A percentile compares a stretch with the other conserved stretches of the same genome.
Conservation (phyloP, 2,888 invertebrate species). For the Lepidochrysops patricia region DNA sequence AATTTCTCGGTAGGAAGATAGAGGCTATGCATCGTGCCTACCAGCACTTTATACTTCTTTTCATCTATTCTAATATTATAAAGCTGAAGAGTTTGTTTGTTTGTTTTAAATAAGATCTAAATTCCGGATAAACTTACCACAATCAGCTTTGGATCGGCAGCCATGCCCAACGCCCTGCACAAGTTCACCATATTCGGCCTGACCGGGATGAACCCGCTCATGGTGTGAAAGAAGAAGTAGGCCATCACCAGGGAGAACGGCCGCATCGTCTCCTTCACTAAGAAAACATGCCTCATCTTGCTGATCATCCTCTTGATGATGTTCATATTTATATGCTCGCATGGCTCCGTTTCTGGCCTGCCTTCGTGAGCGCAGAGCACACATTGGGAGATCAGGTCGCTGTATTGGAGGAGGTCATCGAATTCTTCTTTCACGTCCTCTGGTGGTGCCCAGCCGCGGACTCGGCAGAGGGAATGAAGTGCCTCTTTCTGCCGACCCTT, state of each 20-base stretch:
- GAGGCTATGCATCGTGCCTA: too few relatives aligned
- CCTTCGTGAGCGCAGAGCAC: slow-evolving; percentile 47
- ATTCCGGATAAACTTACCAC: slow-evolving; percentile 71
- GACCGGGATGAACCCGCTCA: slow-evolving; percentile 65
- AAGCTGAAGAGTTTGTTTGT: too few relatives aligned
- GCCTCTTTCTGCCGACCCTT: slow-evolving; percentile 72
- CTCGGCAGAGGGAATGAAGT: slow-evolving; percentile 63
- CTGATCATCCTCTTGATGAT: slow-evolving; percentile 36
- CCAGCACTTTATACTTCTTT: too few relatives aligned
- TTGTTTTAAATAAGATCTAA: too few relatives aligned
- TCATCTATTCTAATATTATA: too few relatives aligned
- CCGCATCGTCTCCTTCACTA: slow-evolving; percentile 67
- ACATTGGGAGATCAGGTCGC: slow-evolving; percentile 47
- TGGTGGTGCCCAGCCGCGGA: slow-evolving; percentile 71
- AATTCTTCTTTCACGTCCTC: slow-evolving; percentile 69
- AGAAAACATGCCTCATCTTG: slow-evolving; percentile 51
- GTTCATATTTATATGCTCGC: slow-evolving; percentile 40
- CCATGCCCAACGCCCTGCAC: slow-evolving; percentile 64
- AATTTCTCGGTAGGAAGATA: too few relatives aligned
- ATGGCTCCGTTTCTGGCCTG: slow-evolving; percentile 31
- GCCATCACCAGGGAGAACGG: slow-evolving; percentile 68
- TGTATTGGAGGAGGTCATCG: slow-evolving; percentile 58
- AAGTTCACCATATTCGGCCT: slow-evolving; percentile 73
- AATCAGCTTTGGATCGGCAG: slow-evolving; percentile 52
- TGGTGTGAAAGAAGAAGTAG: slow-evolving; percentile 69